Evolutionary conservation across 1,140 invertebrate species (phyloP), one percentile per base, ranked within the genome.

Genomic region (Trichogramma pretiosum): DNA sequence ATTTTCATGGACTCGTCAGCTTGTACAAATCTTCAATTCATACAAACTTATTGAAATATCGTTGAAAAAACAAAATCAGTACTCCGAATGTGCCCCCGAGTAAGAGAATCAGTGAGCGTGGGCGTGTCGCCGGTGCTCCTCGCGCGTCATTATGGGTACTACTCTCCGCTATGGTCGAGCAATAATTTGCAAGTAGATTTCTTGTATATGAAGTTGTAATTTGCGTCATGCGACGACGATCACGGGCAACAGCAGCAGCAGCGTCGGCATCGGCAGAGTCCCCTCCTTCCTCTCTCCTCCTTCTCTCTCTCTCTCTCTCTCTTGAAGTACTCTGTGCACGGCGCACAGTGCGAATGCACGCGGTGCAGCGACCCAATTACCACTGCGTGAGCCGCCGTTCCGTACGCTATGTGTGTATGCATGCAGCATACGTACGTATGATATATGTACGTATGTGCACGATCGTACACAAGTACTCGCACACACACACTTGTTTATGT

Each of bases 151-250:
- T 28, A 28, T 11, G 24, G 24, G 24, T 28, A 28, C 5, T 28
- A 28, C 24, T 5, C 24, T 11, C 24, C 5, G 24, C 24, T 28
- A 41, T 14, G 18, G 19, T 17, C 2, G 13, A 35, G n/a, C 14
- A 33, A 35, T 14, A 19, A 39, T 46, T 46, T 38, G 26, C 44
- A 32, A 46, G 44, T 46, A 22, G 26, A 39, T 46, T 46, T 39
- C 26, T 19, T 39, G 36, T 18, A 32, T 50, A 32, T 46, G 58
- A 56, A 56, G 49, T 55, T 56, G 46, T 55, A 42, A 47, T 52
- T 56, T 58, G 55, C 40, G 44, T 53, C 52, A 60, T 52, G 39
- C 38, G 47, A n/a, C 16, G 38, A 55, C 52, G 58, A 59, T 50
- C n/a, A n/a, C n/a, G n/a, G n/a, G n/a, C n/a, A n/a, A n/a, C n/a